Base-by-base conservation (phyloP, 2,797 vertebrate genomes). In the Brachyrhaphis roseni region DNA sequence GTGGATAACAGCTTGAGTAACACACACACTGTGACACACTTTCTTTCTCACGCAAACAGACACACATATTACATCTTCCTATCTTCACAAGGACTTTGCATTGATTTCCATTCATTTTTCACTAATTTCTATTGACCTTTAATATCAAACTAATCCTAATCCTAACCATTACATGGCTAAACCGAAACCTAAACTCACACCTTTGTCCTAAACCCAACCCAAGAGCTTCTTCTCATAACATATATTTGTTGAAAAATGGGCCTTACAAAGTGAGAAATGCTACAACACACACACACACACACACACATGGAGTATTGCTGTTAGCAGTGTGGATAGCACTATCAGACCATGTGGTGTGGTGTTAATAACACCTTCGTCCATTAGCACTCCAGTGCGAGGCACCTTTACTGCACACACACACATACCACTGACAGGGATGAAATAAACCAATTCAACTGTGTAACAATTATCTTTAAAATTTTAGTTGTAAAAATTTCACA, bases 321-420 rank as follows among this genome's bases (percentile, higher is more conserved):
- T 89, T 86, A 82, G 75, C 87, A 85, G 86, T 77, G 85, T 87
- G 86, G 87, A 88, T 89, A 41, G n/a, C 90, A 87, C 90, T 72
- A 73, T 89, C 84, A 87, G 83, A 87, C 82, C 91, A 92, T 89
- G 90, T 90, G 90, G 73, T 86, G 68, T 79, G 57, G 89, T 89
- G 93, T 93, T 94, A 93, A 94, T 94, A 93, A 94, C 93, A 94
- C 93, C 88, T 93, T 77, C 87, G 86, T 86, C 84, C 89, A 94
- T 94, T 94, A 94, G 80, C 91, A 88, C 91, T 86, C 84, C 73
- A 88, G 81, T 83, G 83, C 86, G 82, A 89, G 85, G 83, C 74
- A 2, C 75, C 72, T 46, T 79, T 31, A 51, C 74, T 73, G 76
- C 73, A 75, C 78, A 59, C 53, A 76, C 75, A 79, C 72, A 79